These are phyloP conservation scores for Halcyon leucocephala DNA, from an alignment of 2,797 vertebrate genomes.

Conservation along the genomic window DNA sequence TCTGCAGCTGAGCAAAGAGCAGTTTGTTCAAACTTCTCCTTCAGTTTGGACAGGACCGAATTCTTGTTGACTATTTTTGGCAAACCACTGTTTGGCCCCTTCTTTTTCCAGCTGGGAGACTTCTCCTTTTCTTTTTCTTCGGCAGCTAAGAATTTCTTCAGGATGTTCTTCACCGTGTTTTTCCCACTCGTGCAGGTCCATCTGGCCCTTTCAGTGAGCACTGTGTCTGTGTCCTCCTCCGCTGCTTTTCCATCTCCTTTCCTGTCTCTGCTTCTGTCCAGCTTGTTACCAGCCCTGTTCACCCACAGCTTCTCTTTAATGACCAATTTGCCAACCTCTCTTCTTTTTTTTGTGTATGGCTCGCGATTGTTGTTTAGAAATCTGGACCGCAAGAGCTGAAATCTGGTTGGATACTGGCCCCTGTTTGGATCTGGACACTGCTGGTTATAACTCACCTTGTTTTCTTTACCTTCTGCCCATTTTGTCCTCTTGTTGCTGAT, in stretches of 20 bases:
- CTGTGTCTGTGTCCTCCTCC: not conserved
- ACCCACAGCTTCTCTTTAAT: slow-evolving; percentile 71
- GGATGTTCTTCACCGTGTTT: slow-evolving; percentile 83
- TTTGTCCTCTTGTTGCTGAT: slow-evolving; percentile 17
- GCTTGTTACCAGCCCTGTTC: slow-evolving; percentile 59
- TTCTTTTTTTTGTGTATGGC: slow-evolving; percentile 79
- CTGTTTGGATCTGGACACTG: not conserved
- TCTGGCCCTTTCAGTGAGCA: not conserved
- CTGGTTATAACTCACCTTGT: not conserved
- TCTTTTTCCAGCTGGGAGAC: not conserved
- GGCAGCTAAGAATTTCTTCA: slow-evolving; percentile 84
- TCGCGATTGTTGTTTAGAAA: slow-evolving; percentile 85
- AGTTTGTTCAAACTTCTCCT: slow-evolving; percentile 85
- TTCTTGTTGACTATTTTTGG: slow-evolving; percentile 73
- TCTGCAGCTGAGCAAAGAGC: slow-evolving; percentile 72
- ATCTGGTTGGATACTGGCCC: slow-evolving; percentile 79
- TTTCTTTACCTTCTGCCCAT: slow-evolving; percentile 11
- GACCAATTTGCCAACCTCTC: slow-evolving; percentile 86
- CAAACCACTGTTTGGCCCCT: not conserved
- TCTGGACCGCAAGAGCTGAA: slow-evolving; percentile 90
- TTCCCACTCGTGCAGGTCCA: slow-evolving; percentile 38
- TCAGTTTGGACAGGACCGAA: slow-evolving; percentile 79
- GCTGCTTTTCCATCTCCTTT: slow-evolving; percentile 18
- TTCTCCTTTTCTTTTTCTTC: slow-evolving; percentile 82
- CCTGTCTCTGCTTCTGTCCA: slow-evolving; percentile 59